These are phyloP conservation scores for Epinephelus awoara DNA, from an alignment of 2,797 vertebrate species.

Conservation along the genomic window DNA sequence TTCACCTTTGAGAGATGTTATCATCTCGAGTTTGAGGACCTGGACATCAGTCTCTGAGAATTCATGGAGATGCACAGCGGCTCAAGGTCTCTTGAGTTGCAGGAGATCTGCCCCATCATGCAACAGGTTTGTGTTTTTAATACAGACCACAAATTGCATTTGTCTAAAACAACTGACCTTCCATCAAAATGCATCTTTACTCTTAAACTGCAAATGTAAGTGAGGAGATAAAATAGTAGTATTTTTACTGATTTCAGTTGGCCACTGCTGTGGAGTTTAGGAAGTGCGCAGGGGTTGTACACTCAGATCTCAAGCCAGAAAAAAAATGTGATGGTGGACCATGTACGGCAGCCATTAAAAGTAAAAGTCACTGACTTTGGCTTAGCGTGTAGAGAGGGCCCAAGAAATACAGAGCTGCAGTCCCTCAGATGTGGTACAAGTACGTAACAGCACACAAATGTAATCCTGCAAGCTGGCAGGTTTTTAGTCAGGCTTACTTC, in stretches of 20 bases:
- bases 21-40: conserved; percentile 18
- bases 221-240: too few relatives aligned
- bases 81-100: background rate
- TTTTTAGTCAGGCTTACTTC: background rate
- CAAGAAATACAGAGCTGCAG: fast-evolving
- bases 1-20: background rate
- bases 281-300: background rate
- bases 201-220: too few relatives aligned
- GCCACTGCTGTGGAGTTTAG: background rate
- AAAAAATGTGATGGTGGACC: conserved; percentile 4
- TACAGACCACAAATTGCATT: background rate
- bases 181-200: too few relatives aligned
- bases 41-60: background rate
- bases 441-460: background rate
- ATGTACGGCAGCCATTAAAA: background rate
- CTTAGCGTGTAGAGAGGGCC: background rate
- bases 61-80: background rate
- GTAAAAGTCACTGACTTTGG: background rate
- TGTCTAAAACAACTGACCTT: too few relatives aligned
- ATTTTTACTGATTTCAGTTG: background rate
- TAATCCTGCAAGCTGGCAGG: background rate
- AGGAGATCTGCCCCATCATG: background rate
- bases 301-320: background rate
- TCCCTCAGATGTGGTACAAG: background rate
- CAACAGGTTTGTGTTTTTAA: background rate